Evolutionary conservation across 2,113 vertebrate species (phyloP).

Genomic region (Pomatostomus ruficeps): DNA sequence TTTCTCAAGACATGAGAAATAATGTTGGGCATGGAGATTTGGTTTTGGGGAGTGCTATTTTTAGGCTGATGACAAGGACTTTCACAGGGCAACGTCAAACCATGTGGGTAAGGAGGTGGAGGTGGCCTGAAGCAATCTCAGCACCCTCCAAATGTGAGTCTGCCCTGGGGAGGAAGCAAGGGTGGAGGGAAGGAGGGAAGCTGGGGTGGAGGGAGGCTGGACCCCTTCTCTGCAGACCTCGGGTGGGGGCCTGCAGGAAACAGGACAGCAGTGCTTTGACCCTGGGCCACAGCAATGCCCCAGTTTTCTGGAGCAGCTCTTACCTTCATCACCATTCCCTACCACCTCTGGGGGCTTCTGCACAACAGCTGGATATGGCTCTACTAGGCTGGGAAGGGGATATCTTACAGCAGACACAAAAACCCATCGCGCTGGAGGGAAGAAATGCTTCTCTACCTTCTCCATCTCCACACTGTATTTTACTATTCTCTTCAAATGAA

Average conservation of each 20-base stretch:
- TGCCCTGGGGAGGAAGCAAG: not conserved
- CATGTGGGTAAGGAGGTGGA: not conserved
- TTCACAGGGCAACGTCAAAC: not conserved
- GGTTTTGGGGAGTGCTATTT: not conserved
- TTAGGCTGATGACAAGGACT: not conserved
- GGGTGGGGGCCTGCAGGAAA: rapidly evolving
- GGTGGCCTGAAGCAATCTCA: not conserved
- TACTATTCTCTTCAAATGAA: constrained; percentile 42
- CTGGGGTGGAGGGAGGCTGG: not conserved
- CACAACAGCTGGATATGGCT: not conserved
- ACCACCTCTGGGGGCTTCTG: not conserved
- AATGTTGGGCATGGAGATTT: rapidly evolving
- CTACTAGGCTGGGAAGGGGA: not conserved
- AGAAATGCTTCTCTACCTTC: not conserved
- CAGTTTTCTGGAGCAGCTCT: not conserved
- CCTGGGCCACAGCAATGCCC: not conserved
- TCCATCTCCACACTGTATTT: not conserved
- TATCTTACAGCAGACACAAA: not conserved
- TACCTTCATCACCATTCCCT: not conserved
- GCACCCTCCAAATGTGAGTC: not conserved
- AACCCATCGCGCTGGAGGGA: rapidly evolving
- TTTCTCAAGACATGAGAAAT: not conserved
- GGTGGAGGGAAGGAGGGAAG: not conserved
- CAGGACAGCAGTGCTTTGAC: rapidly evolving
- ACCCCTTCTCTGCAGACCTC: not conserved